Base-by-base conservation (phyloP, 1,140 invertebrate species). In the Oryzaephilus surinamensis region DNA sequence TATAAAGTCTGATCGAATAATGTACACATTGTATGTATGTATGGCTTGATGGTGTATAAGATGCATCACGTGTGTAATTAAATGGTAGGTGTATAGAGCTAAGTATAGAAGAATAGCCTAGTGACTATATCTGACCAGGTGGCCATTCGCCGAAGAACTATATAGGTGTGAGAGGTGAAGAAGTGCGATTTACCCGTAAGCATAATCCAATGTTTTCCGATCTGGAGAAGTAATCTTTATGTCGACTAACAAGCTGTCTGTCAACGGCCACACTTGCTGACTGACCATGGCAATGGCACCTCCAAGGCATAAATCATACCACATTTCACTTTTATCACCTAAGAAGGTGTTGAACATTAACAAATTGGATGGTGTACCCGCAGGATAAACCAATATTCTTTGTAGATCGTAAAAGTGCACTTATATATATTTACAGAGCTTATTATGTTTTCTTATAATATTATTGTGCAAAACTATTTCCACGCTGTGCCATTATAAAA, bases 221-320 rank as follows among this genome's bases (percentile, higher is more conserved):
- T 44, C 42, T 40, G 36, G 38, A 45, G 32, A 45, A 32, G 19
- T 41, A 36, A 41, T 45, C 38, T 41, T 32, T 38, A 28, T 26
- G 15, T 19, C 33, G 32, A 27, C 33, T 39, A 43, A 46, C 45
- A 43, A 46, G 41, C 41, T 46, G 45, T 46, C 45, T 38, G 39
- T 38, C 38, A 41, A 32, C 38, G 38, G 23, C 15, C 14, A 13
- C 11, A 11, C 3, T 4, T n/a, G 23, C 23, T 11, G 23, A 24
- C 10, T n/a, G 14, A 13, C 29, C 12, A 11, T 31, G 10, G 32
- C 23, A 28, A 34, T 32, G 19, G 21, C 28, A 28, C 32, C 26
- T 19, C 12, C 15, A 13, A 17, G 26, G 32, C 31, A 33, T 41
- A 41, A 41, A 41, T 41, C 39, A 41, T 41, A 34, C 10, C 8